phyloP scores from a whole-genome alignment of 2,797 vertebrate species.

The Syndactyla subalaris region DNA sequence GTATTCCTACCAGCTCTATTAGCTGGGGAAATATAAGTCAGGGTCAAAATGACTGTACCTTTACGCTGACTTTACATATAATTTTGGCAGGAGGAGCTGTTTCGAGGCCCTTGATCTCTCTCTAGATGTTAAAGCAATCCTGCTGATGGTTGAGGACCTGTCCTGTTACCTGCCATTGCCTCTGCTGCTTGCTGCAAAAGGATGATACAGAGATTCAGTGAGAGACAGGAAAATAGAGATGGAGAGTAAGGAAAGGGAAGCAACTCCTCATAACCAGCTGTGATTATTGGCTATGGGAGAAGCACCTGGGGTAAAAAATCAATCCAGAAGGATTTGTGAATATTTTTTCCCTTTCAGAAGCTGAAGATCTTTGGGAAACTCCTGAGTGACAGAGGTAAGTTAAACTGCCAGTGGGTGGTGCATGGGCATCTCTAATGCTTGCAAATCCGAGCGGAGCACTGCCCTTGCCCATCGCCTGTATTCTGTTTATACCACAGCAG shows the following conservation, averaged over 20 bases:
- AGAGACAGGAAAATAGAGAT: not conserved
- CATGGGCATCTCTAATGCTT: conserved; percentile 66
- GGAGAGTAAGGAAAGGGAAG: not conserved
- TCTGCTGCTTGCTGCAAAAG: not conserved
- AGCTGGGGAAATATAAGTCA: not conserved
- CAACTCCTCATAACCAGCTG: not conserved
- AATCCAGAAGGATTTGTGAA: not conserved
- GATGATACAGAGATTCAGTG: not conserved
- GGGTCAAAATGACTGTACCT: not conserved
- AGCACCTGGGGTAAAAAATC: not conserved
- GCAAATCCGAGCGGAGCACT: not conserved
- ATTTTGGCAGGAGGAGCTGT: not conserved
- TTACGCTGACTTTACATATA: not conserved
- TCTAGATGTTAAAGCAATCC: not conserved
- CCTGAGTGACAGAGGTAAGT: conserved; percentile 34
- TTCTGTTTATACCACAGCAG: conserved; percentile 69
- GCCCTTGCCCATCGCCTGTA: conserved; percentile 56
- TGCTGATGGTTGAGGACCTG: not conserved
- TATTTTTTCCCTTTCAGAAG: not conserved
- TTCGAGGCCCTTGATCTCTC: not conserved
- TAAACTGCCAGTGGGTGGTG: conserved; percentile 66
- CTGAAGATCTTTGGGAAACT: conserved; percentile 13
- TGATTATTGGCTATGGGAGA: not conserved
- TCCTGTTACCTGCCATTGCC: not conserved
- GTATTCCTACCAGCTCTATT: conserved; percentile 3